phyloP scores from a whole-genome alignment of 2,113 vertebrate genomes.

The Motacilla tschutschensis region DNA sequence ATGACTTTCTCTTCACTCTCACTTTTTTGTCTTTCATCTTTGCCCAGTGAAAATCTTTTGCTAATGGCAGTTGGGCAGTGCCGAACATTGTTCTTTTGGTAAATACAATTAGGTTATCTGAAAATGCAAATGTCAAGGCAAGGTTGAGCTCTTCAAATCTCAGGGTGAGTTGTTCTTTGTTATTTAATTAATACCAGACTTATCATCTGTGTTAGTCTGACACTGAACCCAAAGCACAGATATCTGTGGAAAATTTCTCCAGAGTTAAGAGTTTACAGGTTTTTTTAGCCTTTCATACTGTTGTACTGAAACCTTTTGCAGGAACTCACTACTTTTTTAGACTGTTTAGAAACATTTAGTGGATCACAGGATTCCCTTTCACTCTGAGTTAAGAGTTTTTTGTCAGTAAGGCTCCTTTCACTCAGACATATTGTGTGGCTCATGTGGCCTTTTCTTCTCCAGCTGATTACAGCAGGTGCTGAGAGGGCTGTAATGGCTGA shows the following conservation, averaged over 20 bases:
- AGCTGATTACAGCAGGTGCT: background rate
- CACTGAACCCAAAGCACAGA: background rate
- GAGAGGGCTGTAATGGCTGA: rapidly evolving
- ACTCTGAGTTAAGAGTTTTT: background rate
- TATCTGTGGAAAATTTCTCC: background rate
- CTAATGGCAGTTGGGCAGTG: background rate
- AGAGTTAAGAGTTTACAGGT: background rate
- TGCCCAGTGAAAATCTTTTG: background rate
- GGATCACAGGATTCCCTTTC: background rate
- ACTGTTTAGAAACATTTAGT: background rate
- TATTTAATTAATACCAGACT: background rate
- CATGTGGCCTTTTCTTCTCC: background rate
- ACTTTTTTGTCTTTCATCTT: background rate
- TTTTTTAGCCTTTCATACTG: background rate
- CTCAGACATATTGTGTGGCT: background rate
- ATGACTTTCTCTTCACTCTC: background rate
- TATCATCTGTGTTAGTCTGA: background rate
- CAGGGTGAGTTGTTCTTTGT: background rate
- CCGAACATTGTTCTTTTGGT: background rate
- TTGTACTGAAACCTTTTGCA: background rate
- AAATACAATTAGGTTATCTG: background rate
- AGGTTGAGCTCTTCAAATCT: background rate
- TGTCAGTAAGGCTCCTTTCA: background rate
- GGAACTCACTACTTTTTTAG: background rate
- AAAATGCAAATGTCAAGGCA: background rate